Base-by-base conservation (phyloP, 2,113 vertebrate species). In the Bufo bufo region DNA sequence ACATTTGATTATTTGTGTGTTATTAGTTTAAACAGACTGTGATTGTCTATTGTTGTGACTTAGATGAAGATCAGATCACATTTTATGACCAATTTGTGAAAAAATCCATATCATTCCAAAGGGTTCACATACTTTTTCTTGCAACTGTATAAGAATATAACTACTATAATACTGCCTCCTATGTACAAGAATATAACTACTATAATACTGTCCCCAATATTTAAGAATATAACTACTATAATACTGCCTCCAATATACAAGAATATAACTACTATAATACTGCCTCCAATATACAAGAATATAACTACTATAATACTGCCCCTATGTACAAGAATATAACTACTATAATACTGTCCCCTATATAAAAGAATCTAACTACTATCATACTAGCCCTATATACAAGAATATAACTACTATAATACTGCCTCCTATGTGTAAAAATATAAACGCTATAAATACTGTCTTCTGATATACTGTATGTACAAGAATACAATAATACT, bases 361-460 rank as follows among this genome's bases (percentile, higher is more conserved):
- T 75, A 4, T 75, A 49, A 45, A 75, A 20, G 72, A 49, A 75
- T 75, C 49, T 49, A 75, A 49, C 45, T 45, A 45, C 43, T 49
- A 75, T 49, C 49, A 75, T 49, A 75, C 72, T 75, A 17, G 45
- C 13, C 45, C 72, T 50, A 49, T 75, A 2, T 75, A 49, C 72
- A 75, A 20, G 72, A 20, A 75, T 69, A 75, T 75, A 75, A 75
- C 72, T 75, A 75, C 72, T 75, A 75, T 75, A 75, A 75, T 75
- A 75, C 72, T 49, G 45, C 72, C 33, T 5, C 45, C 72, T 50
- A 75, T 17, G 6, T 75, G 20, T 47, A 75, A 20, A 47, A 75
- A 75, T 49, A 75, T 49, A 75, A 49, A 45, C 50, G 50, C 45
- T 75, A 75, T 75, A 75, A 33, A 75, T 75, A 75, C 72, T 75